A percentile compares a stretch with the other conserved stretches of the same genome.
phyloP scores from a whole-genome alignment of 2,888 invertebrate genomes.

The Erynnis tages region DNA sequence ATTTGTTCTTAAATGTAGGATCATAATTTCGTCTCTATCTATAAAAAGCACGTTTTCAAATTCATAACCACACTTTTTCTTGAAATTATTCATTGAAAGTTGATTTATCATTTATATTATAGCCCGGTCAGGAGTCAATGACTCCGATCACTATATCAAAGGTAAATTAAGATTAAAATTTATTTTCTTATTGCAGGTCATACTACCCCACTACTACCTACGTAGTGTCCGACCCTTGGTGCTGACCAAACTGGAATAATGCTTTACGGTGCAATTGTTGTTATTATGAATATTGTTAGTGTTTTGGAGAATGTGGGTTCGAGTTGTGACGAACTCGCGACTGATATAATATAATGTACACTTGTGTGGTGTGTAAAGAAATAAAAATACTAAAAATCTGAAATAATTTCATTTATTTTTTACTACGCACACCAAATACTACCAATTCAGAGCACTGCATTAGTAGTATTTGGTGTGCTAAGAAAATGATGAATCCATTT shows the following conservation, averaged over 20 bases:
- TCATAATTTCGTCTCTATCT: no score
- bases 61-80: no score
- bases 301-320: neutral
- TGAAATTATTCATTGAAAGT: no score
- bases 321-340: constrained; percentile 25
- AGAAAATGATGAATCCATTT: no score
- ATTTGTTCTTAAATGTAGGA: no score
- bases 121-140: no score
- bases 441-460: no score
- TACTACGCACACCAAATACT: neutral
- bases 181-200: constrained; percentile 38
- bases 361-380: constrained; percentile 26
- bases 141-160: no score
- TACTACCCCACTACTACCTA: constrained; percentile 38
- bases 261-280: constrained; percentile 39
- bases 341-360: constrained; percentile 29
- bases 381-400: constrained; percentile 20
- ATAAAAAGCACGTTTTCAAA: no score
- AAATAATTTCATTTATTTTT: neutral
- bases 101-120: no score
- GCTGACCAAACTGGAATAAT: constrained; percentile 45
- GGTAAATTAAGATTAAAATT: neutral
- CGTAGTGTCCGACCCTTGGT: constrained; percentile 41
- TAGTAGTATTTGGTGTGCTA: no score
- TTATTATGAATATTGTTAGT: constrained; percentile 29